Evolutionary conservation across 2,113 vertebrate genomes (phyloP), one percentile per base, ranked within the genome.

Genomic region (Bambusicola thoracicus): DNA sequence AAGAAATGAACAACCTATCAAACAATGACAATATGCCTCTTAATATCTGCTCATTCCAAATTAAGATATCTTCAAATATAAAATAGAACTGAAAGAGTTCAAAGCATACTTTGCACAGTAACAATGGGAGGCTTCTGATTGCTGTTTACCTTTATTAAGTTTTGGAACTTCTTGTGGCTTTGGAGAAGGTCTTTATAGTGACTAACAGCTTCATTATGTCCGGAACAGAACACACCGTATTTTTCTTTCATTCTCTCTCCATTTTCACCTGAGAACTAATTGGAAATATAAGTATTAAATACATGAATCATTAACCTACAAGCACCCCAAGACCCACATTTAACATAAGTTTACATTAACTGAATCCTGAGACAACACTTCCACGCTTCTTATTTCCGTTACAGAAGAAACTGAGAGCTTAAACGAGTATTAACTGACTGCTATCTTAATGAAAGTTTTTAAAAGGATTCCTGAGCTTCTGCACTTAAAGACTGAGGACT

Each of bases 111-210:
- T 77, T 77, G 30, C 59, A 69, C 4, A 55, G 66, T 73, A 44
- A 89, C 32, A 91, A 73, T 2, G 24, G 24, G 10, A 86, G 61
- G 55, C 6, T 81, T 75, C 46, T 83, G 65, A 27, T 41, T 62
- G 59, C 7, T 18, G 1, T 63, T 97, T 97, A 99, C 99, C 98
- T 98, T 98, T 87, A 99, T 99, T 95, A 99, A 96, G 92, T 97
- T 99, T 66, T 99, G 99, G 91, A 99, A 99, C 94, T 99, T 99
- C 96, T 99, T 99, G 97, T 98, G 99, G 95, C 98, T 99, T 87
- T 99, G 99, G 91, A 98, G 92, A 79, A 99, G 97, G 70, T 99
- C 98, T 96, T 99, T 99, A 90, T 99, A 99, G 92, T 98, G 98
- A 96, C 92, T 96, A 80, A 99, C 98, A 2, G 99, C 99, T 87